A percentile compares a stretch with the other conserved stretches of the same genome.
Evolutionary conservation across 2,888 invertebrate genomes (phyloP).

Genomic region (Thera britannica): DNA sequence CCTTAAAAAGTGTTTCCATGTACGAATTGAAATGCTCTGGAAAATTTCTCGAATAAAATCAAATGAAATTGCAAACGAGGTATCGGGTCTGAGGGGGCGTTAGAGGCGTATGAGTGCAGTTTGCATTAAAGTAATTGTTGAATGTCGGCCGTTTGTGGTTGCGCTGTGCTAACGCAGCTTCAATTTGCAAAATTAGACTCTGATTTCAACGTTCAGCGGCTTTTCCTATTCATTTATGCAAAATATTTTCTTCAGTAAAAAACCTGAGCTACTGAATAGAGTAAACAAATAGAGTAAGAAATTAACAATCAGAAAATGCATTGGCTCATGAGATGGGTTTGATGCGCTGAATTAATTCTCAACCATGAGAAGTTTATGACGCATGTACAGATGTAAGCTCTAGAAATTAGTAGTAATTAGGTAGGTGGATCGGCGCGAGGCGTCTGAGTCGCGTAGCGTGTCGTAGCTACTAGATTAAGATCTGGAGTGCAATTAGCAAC

Average conservation of each 20-base stretch:
- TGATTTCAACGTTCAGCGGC: constrained; percentile 51
- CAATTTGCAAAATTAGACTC: constrained; percentile 69
- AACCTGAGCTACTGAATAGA: constrained; percentile 23
- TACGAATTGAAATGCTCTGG: constrained; percentile 59
- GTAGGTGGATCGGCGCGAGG: constrained; percentile 66
- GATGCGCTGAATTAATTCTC: constrained; percentile 68
- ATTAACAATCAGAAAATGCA: constrained; percentile 23
- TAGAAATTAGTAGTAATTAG: constrained; percentile 82
- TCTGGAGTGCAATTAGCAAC: constrained; percentile 34
- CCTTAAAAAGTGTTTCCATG: constrained; percentile 68
- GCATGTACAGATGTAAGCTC: constrained; percentile 73
- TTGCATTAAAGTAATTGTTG: constrained; percentile 70
- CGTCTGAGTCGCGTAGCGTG: constrained; percentile 49
- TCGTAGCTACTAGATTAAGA: constrained; percentile 76
- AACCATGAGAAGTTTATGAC: constrained; percentile 70
- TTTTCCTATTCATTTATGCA: constrained; percentile 53
- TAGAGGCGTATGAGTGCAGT: constrained; percentile 62
- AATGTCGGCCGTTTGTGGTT: constrained; percentile 56
- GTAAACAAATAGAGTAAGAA: too few relatives aligned
- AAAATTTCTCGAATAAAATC: constrained; percentile 57
- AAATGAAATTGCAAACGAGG: constrained; percentile 72
- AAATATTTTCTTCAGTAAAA: constrained; percentile 49
- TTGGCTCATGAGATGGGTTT: constrained; percentile 51
- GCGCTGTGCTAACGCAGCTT: constrained; percentile 58
- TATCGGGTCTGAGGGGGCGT: constrained; percentile 56